A percentile compares a stretch with the other conserved stretches of the same genome.
These are phyloP conservation scores for Halisarca cf. caerulea DNA, from an alignment of 37 sponge, comb jelly and placozoan species.

Conservation along the genomic window DNA sequence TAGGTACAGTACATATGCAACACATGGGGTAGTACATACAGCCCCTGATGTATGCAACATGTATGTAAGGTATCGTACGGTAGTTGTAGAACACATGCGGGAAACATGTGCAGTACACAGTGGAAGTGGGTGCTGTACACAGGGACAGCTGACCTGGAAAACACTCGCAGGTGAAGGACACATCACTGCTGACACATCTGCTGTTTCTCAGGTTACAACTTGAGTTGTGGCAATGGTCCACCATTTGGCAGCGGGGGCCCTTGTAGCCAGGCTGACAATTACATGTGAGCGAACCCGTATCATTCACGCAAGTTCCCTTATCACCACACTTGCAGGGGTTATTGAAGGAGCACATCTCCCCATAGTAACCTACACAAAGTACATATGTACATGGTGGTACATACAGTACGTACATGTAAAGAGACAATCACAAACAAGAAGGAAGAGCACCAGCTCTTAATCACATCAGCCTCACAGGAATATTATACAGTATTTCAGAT, in stretches of 20 bases:
- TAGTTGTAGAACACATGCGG: too few species aligned
- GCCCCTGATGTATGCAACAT: too few species aligned
- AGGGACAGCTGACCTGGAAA: not conserved
- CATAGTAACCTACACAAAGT: slow-evolving; percentile 11
- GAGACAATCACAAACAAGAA: slow-evolving; percentile 25
- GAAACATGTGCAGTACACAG: too few species aligned
- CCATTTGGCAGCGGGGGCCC: slow-evolving; percentile 1
- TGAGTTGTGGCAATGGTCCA: too few species aligned
- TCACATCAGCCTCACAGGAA: too few species aligned
- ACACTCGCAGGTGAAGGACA: not conserved
- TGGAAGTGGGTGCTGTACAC: too few species aligned
- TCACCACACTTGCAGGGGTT: slow-evolving; percentile 16
- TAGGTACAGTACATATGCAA: too few species aligned
- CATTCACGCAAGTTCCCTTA: not conserved
- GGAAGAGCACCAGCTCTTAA: too few species aligned
- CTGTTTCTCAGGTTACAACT: not conserved
- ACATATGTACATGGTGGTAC: slow-evolving; percentile 18
- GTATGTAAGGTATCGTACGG: too few species aligned
- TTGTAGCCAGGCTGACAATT: slow-evolving; percentile 31
- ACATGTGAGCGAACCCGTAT: slow-evolving; percentile 39
- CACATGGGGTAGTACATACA: too few species aligned
- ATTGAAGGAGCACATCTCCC: not conserved
- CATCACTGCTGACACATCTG: not conserved
- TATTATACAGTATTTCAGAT: too few species aligned
- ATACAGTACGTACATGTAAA: not conserved